Evolutionary conservation across 2,113 vertebrate genomes (phyloP), one percentile per base, ranked within the genome.

Genomic region (Etheostoma cragini): DNA sequence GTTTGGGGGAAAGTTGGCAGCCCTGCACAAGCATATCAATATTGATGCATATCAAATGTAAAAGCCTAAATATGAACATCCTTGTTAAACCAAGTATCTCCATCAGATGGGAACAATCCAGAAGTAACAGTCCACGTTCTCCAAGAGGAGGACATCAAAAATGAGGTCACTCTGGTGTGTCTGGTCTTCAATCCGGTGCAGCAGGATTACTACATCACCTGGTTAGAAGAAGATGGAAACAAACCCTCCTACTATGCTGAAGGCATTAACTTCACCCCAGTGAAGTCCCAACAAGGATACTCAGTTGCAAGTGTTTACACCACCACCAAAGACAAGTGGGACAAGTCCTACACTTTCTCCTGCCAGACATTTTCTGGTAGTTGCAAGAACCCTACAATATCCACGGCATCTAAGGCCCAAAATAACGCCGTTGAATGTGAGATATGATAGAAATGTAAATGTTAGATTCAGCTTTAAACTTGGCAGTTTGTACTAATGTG

Each of bases 331-430:
- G 3, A 0, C 0, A 61, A 54, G 10, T 63, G 88, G 88, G 0
- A 57, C 0, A 0, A 0, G 0, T 0, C 0, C 0, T 1, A 0
- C 1, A 1, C 0, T 6, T 78, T 78, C n/a, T 0, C 0, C 24
- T 85, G 88, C 80, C 0, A 3, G 30, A 30, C 30, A 4, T 30
- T 3, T 30, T 30, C 46, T 45, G 61, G 26, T 56, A 66, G 66
- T 1, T 1, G 15, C 11, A 17, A 0, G 0, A 0, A 0, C 0
- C 0, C 11, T 1, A 30, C 38, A 12, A 6, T 0, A 24, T 0
- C 8, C 0, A 0, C 0, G 1, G 67, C 82, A 42, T 90, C 81
- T 15, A 60, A n/a, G 0, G 4, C 0, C 35, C 0, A 0, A 0
- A 49, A 24, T 82, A 33, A 63, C 15, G 8, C 70, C 0, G 0